Percentiles rank a stretch among this genome's conserved stretches.
Conservation (phyloP, 2,113 vertebrate species). For the Actenoides hombroni region DNA sequence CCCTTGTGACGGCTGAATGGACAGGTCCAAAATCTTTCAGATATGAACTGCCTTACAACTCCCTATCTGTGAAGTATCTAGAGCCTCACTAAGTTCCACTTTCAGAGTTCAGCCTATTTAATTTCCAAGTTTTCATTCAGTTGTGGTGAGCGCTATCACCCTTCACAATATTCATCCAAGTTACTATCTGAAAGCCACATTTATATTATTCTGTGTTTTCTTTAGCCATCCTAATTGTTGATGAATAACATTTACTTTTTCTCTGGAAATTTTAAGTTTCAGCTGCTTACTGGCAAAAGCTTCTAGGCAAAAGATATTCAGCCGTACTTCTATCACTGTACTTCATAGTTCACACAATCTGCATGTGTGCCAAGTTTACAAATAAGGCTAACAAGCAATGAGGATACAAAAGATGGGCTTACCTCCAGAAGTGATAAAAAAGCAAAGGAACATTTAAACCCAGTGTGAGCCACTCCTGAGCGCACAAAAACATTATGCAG, state of each 20-base stretch:
- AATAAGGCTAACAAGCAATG: not conserved
- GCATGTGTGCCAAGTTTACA: not conserved
- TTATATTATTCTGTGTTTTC: not conserved
- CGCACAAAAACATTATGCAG: slow-evolving; percentile 98
- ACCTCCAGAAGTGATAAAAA: slow-evolving; percentile 99
- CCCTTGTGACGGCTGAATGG: not conserved
- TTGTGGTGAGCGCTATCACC: not conserved
- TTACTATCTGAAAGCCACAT: not conserved
- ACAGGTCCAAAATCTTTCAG: not conserved
- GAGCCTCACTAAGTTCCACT: not conserved
- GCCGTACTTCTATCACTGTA: not conserved
- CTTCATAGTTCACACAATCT: not conserved
- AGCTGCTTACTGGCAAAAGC: not conserved
- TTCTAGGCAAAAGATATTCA: not conserved
- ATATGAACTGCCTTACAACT: not conserved
- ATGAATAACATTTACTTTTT: not conserved
- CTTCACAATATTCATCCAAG: not conserved
- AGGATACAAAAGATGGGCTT: slow-evolving; percentile 38
- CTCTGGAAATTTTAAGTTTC: not conserved
- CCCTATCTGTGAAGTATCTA: not conserved
- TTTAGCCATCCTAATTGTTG: not conserved
- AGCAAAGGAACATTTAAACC: slow-evolving; percentile 93
- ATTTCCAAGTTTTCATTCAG: not conserved
- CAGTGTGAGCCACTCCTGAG: slow-evolving; percentile 95
- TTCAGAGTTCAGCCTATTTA: not conserved